Conservation (phyloP, 2,888 invertebrate genomes). For the Dusona sp. region DNA sequence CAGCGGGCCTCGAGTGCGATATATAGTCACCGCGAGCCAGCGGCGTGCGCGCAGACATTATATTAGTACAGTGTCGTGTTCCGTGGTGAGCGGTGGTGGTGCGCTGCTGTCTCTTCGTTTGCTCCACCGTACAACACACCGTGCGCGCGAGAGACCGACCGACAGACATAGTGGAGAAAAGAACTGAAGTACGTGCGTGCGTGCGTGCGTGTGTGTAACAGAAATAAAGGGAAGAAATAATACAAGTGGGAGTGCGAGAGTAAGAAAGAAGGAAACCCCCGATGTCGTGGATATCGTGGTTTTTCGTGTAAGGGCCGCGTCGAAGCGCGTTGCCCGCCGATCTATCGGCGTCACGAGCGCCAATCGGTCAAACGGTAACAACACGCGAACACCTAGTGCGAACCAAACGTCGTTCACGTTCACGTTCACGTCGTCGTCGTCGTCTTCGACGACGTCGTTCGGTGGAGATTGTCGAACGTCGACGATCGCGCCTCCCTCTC, state of each 20-base stretch:
- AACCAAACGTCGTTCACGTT: constrained; percentile 55
- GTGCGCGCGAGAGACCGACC: constrained; percentile 45
- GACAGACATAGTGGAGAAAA: constrained; percentile 36
- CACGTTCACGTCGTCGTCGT: constrained; percentile 50
- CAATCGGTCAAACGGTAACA: constrained; percentile 68
- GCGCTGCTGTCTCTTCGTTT: constrained; percentile 59
- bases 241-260: constrained; percentile 22
- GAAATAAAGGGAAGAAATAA: constrained; percentile 23
- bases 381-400: constrained; percentile 59
- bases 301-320: constrained; percentile 70
- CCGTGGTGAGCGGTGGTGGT: constrained; percentile 73
- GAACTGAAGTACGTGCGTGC: constrained; percentile 12
- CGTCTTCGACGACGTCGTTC: constrained; percentile 49
- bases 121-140: constrained; percentile 51
- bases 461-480: constrained; percentile 48
- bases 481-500: constrained; percentile 55
- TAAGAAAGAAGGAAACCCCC: constrained; percentile 34
- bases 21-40: constrained; percentile 81
- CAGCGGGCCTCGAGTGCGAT: constrained; percentile 80
- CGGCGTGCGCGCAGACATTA: constrained; percentile 83
- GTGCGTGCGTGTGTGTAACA: constrained; percentile 2
- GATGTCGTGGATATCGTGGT: constrained; percentile 57
- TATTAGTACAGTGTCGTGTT: constrained; percentile 73
- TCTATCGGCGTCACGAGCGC: constrained; percentile 73
- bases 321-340: constrained; percentile 71